Conservation (phyloP, 2,113 vertebrate genomes). For the Anseranas semipalmata region DNA sequence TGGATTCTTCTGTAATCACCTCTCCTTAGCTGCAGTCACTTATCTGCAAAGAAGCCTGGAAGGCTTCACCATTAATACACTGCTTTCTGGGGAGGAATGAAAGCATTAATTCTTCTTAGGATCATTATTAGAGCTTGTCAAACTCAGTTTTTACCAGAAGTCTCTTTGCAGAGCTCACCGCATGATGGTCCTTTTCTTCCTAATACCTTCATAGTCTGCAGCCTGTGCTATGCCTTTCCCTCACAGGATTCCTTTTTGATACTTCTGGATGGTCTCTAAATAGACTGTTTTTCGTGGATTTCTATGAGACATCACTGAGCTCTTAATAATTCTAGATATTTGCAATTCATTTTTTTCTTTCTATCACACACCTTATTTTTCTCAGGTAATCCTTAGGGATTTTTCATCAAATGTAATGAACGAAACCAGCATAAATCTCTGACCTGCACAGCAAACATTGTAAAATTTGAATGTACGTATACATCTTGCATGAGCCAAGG, state of each 20-base stretch:
- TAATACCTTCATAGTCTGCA: neutral
- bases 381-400: conserved; percentile 30
- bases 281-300: conserved; percentile 8
- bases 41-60: neutral
- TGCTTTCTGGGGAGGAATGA: conserved; percentile 13
- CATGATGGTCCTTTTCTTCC: neutral
- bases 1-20: neutral
- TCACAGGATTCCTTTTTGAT: neutral
- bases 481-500: conserved; percentile 40
- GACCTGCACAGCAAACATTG: conserved; percentile 20
- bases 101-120: conserved; percentile 34
- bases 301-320: neutral
- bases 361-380: neutral
- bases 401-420: conserved; percentile 43
- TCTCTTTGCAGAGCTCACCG: conserved; percentile 3
- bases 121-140: conserved; percentile 50
- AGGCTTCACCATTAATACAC: conserved; percentile 21
- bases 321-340: conserved; percentile 30
- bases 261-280: conserved; percentile 32
- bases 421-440: conserved; percentile 25
- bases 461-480: conserved; percentile 39
- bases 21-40: neutral
- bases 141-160: conserved; percentile 21
- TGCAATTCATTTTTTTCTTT: conserved; percentile 52
- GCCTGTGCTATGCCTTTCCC: neutral